Evolutionary conservation across 2,113 vertebrate genomes (phyloP).

Genomic region (Spizaetus ornatus): DNA sequence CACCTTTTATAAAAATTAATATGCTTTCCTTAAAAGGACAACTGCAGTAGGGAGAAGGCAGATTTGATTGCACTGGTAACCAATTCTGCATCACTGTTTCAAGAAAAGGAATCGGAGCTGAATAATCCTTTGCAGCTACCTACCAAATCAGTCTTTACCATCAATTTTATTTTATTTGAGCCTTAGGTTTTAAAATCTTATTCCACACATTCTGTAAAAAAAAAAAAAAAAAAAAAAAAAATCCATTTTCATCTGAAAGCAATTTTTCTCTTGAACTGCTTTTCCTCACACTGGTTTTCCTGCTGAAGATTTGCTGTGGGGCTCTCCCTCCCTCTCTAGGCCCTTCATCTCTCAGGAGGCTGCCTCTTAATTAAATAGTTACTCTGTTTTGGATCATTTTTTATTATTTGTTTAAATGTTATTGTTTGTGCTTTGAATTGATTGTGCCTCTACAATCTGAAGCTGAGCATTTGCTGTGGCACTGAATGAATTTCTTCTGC

Average conservation of each 20-base stretch:
- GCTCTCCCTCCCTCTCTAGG: not conserved
- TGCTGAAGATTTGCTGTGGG: not conserved
- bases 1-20: not conserved
- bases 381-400: constrained; percentile 12
- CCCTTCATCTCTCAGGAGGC: not conserved
- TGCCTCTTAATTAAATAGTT: constrained; percentile 63
- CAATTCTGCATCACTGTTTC: not conserved
- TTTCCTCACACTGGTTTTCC: not conserved
- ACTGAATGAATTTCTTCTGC: constrained; percentile 19
- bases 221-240: not conserved
- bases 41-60: not conserved
- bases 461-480: constrained; percentile 22
- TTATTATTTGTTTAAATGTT: constrained; percentile 64
- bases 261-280: constrained; percentile 5
- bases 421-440: constrained; percentile 50
- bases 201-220: not conserved
- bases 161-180: not conserved
- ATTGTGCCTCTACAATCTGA: constrained; percentile 18
- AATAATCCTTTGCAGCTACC: not conserved
- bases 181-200: not conserved
- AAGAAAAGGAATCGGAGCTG: not conserved
- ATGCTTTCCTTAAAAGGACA: not conserved
- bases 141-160: not conserved
- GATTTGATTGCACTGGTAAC: not conserved
- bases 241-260: not conserved